Percentiles rank a stretch among this genome's conserved stretches.
These are phyloP conservation scores for Octonoba sinensis DNA, from an alignment of 2,888 invertebrate genomes.

Conservation along the genomic window DNA sequence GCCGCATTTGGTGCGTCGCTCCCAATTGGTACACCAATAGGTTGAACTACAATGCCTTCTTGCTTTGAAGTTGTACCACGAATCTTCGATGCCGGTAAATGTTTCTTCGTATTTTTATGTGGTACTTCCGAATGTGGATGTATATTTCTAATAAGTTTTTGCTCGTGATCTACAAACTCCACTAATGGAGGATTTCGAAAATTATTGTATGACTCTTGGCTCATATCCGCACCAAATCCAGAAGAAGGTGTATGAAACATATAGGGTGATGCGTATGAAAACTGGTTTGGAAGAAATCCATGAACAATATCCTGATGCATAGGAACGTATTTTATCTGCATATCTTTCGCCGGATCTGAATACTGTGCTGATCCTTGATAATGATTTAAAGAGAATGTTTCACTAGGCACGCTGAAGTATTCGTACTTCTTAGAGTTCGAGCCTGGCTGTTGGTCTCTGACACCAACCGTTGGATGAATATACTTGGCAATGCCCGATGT, in stretches of 20 bases:
- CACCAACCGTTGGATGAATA: constrained; percentile 30
- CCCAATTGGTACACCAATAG: too few species aligned
- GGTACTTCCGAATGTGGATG: too few species aligned
- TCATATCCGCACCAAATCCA: not conserved
- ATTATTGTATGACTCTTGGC: not conserved
- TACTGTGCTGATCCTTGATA: not conserved
- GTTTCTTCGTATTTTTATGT: too few species aligned
- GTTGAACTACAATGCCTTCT: too few species aligned
- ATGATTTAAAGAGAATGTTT: not conserved
- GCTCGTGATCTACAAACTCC: too few species aligned
- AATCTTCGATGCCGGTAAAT: too few species aligned
- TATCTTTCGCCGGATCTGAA: too few species aligned
- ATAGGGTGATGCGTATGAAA: not conserved
- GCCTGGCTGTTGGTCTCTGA: constrained; percentile 1
- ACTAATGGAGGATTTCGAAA: not conserved
- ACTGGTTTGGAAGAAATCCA: not conserved
- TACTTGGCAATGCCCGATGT: constrained; percentile 38
- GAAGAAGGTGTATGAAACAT: not conserved
- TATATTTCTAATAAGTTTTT: too few species aligned
- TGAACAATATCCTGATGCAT: not conserved
- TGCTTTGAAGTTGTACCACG: too few species aligned
- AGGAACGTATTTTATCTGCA: not conserved
- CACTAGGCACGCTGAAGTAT: not conserved
- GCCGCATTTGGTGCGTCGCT: too few species aligned
- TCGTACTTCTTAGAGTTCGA: not conserved